These are phyloP conservation scores for Nymphalis io DNA, from an alignment of 1,140 invertebrate species.

Conservation along the genomic window DNA sequence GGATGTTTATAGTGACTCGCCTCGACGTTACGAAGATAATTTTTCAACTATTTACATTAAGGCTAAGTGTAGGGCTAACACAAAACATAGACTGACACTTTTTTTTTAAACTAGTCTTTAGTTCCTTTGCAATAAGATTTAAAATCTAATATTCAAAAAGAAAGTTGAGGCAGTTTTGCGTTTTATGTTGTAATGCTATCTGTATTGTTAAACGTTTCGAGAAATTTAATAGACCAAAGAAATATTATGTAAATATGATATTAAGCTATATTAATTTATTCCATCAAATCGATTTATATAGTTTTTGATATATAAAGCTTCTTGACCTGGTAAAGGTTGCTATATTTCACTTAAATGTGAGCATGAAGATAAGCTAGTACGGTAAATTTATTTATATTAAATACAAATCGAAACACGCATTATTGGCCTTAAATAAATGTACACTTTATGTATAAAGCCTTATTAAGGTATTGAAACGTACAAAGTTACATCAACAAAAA, in stretches of 20 bases:
- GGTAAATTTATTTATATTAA: slow-evolving; percentile 14
- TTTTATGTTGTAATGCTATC: background rate
- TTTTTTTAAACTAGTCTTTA: background rate
- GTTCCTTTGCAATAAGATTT: too few relatives aligned
- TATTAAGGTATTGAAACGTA: background rate
- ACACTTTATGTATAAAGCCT: background rate
- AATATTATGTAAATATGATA: background rate
- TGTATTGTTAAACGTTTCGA: background rate
- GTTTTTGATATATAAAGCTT: slow-evolving; percentile 6
- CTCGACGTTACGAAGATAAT: slow-evolving; percentile 16
- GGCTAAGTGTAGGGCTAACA: background rate
- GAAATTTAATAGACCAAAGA: background rate
- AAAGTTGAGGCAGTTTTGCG: background rate
- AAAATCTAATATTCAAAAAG: too few relatives aligned
- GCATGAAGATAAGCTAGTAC: slow-evolving; percentile 13
- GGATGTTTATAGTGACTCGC: slow-evolving; percentile 23
- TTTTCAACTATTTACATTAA: slow-evolving; percentile 13
- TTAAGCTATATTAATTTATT: background rate
- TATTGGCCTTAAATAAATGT: slow-evolving; percentile 3
- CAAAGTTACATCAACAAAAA: slow-evolving; percentile 2
- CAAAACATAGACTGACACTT: background rate
- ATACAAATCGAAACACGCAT: slow-evolving; percentile 1
- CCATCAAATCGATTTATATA: background rate
- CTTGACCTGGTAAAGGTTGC: slow-evolving; percentile 9
- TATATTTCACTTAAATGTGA: slow-evolving; percentile 13